Evolutionary conservation across 2,797 vertebrate species (phyloP), one percentile per base, ranked within the genome.

Genomic region (Amazona ochrocephala): DNA sequence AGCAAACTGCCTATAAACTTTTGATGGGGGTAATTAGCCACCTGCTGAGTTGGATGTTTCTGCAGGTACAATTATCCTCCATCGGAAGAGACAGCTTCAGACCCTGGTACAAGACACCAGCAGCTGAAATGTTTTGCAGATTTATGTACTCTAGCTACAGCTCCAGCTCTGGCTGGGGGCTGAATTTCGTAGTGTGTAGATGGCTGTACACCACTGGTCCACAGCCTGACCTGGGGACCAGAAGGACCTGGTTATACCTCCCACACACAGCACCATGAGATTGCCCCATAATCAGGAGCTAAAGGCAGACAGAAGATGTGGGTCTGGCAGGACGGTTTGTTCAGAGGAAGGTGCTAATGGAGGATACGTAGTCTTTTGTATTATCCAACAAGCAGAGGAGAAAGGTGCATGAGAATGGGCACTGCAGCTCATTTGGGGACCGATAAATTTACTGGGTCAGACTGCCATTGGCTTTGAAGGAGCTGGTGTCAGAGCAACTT

Each of bases 261-360:
- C 37, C 1, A 0, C 26, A 16, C 18, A 13, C 4, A 0, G n/a
- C 30, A 13, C 65, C 1, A 0, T 27, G 67, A 50, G 13, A 12
- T 11, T 26, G 23, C 24, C n/a, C 41, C 21, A 0, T 7, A 5
- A n/a, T 8, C n/a, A 6, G 18, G 50, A 68, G 22, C 6, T 32
- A 50, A 54, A 56, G 13, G 48, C 29, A 72, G n/a, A 9, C 19
- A 27, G 62, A 64, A 51, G 60, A 9, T 14, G n/a, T 16, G 50
- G 27, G 5, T 24, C 24, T 21, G 45, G 62, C 24, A 34, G 66
- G 37, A 66, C 18, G 12, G 50, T 42, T 34, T 34, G 11, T 41
- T 60, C 26, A 26, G 34, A 21, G 21, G 14, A 67, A 34, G 19
- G 22, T 62, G 42, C 78, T 58, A 72, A 62, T 15, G 48, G 66